Evolutionary conservation across 1,140 invertebrate species (phyloP).

Genomic region (Saccostrea echinata): DNA sequence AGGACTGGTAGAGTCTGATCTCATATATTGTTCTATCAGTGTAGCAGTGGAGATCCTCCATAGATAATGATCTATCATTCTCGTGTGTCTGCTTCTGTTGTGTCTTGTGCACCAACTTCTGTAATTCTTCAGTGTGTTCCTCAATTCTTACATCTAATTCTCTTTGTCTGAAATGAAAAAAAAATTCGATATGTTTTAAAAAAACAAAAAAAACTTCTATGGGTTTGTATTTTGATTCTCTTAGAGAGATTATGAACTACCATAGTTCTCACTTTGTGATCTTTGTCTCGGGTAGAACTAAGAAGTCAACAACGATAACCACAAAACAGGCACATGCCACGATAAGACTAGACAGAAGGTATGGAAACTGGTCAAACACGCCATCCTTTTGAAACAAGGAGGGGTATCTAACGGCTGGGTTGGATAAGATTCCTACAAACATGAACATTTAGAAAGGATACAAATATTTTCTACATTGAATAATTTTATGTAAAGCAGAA

Average conservation of each 20-base stretch:
- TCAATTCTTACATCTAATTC: background rate
- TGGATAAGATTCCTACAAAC: slow-evolving; percentile 68
- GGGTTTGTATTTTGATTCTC: too few relatives aligned
- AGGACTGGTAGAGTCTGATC: slow-evolving; percentile 12
- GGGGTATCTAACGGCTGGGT: slow-evolving; percentile 68
- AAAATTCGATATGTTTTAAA: too few relatives aligned
- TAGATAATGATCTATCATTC: slow-evolving; percentile 33
- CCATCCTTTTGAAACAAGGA: slow-evolving; percentile 65
- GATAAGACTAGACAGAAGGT: slow-evolving; percentile 64
- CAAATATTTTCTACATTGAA: too few relatives aligned
- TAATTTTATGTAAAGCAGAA: too few relatives aligned
- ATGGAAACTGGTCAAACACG: slow-evolving; percentile 69
- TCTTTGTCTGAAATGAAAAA: background rate
- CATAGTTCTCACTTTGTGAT: background rate
- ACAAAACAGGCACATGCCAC: slow-evolving; percentile 60
- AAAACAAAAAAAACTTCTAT: too few relatives aligned
- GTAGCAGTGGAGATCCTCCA: slow-evolving; percentile 61
- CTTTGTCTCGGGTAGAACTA: slow-evolving; percentile 51
- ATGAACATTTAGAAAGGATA: background rate
- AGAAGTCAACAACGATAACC: slow-evolving; percentile 61
- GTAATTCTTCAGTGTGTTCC: background rate
- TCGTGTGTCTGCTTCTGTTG: background rate
- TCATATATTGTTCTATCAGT: slow-evolving; percentile 49
- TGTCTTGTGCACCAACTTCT: background rate
- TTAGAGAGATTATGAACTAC: too few relatives aligned